Evolutionary conservation across 1,140 invertebrate species (phyloP).

Genomic region (Cotesia vestalis): DNA sequence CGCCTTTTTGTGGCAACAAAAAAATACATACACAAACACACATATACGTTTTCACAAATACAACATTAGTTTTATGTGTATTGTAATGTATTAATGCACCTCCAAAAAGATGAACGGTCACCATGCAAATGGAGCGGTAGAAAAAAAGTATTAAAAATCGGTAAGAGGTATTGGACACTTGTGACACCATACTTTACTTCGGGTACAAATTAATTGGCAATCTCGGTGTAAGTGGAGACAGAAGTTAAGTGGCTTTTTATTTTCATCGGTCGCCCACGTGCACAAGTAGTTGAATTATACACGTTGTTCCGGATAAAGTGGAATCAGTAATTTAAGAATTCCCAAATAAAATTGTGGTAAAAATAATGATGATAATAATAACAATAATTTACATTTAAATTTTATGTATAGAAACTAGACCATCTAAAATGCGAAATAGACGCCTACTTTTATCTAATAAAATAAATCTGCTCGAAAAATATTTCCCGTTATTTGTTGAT

Average conservation of each 20-base stretch:
- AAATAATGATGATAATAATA: background rate
- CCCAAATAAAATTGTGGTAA: background rate
- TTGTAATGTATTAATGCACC: background rate
- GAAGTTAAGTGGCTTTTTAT: conserved; percentile 43
- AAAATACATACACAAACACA: background rate
- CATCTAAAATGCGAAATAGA: background rate
- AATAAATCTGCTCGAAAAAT: too few relatives aligned
- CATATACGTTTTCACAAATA: background rate
- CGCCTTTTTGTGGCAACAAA: background rate
- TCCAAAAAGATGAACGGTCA: background rate
- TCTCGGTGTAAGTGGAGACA: conserved; percentile 50
- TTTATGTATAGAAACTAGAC: too few relatives aligned
- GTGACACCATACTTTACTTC: conserved; percentile 54
- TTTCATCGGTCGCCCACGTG: conserved; percentile 40
- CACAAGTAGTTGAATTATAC: conserved; percentile 18
- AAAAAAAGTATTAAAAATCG: conserved; percentile 35
- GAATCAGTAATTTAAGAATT: background rate
- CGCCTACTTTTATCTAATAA: too few relatives aligned
- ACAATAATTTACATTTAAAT: too few relatives aligned
- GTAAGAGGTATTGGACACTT: conserved; percentile 2
- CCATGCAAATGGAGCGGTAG: conserved; percentile 16
- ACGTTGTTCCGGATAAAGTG: conserved; percentile 7
- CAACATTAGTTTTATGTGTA: background rate
- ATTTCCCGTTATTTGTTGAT: too few relatives aligned
- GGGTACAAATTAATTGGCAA: conserved; percentile 61